A percentile compares a stretch with the other conserved stretches of the same genome.
Evolutionary conservation across 2,113 vertebrate genomes (phyloP).

Genomic region (Cariama cristata): DNA sequence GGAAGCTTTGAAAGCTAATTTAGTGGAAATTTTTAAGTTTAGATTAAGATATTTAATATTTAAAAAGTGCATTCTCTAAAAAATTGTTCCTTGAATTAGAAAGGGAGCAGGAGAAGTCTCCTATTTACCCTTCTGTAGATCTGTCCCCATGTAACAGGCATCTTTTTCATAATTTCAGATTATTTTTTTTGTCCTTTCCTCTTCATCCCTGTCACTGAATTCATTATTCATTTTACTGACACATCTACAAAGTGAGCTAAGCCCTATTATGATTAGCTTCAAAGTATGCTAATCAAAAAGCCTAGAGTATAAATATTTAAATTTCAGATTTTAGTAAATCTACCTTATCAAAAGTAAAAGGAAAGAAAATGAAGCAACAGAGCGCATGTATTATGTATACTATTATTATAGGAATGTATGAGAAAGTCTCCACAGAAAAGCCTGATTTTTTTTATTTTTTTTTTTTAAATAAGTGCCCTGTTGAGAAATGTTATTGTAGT

Average conservation of each 20-base stretch:
- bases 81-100: not conserved
- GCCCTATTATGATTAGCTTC: constrained; percentile 25
- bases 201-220: not conserved
- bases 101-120: not conserved
- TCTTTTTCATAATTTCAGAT: not conserved
- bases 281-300: constrained; percentile 46
- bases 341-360: not conserved
- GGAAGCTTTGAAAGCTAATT: not conserved
- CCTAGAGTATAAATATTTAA: constrained; percentile 52
- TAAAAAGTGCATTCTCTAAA: not conserved
- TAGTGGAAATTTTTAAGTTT: not conserved
- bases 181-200: not conserved
- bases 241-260: constrained; percentile 20
- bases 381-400: not conserved
- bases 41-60: not conserved
- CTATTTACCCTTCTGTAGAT: not conserved
- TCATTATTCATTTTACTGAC: constrained; percentile 34
- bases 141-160: not conserved
- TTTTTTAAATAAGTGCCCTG: not conserved
- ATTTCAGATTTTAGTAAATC: constrained; percentile 42
- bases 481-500: not conserved
- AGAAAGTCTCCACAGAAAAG: constrained; percentile 1
- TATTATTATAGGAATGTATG: not conserved
- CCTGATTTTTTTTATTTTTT: not conserved
- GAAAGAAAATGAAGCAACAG: constrained; percentile 4